phyloP scores from a whole-genome alignment of 2,113 vertebrate species.

The Coturnix japonica region DNA sequence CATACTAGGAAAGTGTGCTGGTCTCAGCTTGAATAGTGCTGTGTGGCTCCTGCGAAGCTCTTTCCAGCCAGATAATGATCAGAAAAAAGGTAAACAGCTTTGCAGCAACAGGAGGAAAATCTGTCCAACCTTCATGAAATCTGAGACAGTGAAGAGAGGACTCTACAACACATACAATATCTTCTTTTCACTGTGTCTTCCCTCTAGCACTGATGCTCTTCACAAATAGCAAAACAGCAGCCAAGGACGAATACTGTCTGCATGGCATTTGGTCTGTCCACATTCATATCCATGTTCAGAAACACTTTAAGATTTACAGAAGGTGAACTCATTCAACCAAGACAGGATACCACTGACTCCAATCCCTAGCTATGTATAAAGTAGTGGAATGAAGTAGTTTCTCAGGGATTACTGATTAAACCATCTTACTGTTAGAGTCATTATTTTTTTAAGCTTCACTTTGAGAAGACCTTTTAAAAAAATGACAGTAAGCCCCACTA shows the following conservation, averaged over 20 bases:
- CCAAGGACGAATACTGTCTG: not conserved
- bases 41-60: not conserved
- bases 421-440: not conserved
- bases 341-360: not conserved
- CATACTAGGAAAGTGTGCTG: not conserved
- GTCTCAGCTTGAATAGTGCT: not conserved
- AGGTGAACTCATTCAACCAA: not conserved
- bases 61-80: not conserved
- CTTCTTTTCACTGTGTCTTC: not conserved
- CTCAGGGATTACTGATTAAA: not conserved
- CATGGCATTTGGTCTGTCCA: not conserved
- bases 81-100: not conserved
- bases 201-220: not conserved
- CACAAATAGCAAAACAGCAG: not conserved
- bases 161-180: accelerated
- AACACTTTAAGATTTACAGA: not conserved
- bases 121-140: not conserved
- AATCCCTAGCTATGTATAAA: not conserved
- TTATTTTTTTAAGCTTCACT: not conserved
- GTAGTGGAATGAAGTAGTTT: not conserved
- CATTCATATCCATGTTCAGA: not conserved
- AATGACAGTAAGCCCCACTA: not conserved
- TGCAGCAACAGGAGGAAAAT: not conserved
- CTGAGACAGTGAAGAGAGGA: accelerated
- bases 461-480: not conserved